Evolutionary conservation across 2,888 invertebrate genomes (phyloP).

Genomic region (Escarpia spicata): DNA sequence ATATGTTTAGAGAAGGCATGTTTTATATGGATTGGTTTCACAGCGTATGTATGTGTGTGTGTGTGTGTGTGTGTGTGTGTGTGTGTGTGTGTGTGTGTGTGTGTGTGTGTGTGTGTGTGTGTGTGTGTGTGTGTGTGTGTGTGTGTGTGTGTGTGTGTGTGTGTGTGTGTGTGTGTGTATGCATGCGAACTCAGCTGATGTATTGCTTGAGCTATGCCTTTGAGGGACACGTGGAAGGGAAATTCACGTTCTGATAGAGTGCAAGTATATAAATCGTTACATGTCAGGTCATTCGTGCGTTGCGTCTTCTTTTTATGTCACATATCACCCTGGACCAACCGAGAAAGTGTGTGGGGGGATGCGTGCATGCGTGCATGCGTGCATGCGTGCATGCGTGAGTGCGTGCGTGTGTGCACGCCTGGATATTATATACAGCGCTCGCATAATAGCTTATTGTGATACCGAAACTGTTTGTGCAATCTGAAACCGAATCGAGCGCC

Average conservation of each 20-base stretch:
- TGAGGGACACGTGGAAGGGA: background rate
- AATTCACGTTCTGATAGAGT: background rate
- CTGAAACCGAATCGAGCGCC: too few species aligned
- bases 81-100: background rate
- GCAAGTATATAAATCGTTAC: background rate
- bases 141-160: too few species aligned
- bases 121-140: background rate
- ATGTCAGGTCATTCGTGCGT: background rate
- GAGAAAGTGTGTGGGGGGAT: too few species aligned
- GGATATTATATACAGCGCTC: too few species aligned
- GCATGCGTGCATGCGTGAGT: too few species aligned
- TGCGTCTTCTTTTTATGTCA: background rate
- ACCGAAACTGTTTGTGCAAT: too few species aligned
- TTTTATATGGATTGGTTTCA: background rate
- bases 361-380: too few species aligned
- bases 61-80: background rate
- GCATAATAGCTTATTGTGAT: too few species aligned
- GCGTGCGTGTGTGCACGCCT: too few species aligned
- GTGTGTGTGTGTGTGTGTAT: background rate
- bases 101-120: background rate
- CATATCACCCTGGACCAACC: background rate
- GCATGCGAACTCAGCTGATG: background rate
- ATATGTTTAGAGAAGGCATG: background rate
- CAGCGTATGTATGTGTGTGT: background rate
- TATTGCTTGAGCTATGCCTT: background rate